Conservation (phyloP, 2,113 vertebrate genomes). For the Eulemur macaco region DNA sequence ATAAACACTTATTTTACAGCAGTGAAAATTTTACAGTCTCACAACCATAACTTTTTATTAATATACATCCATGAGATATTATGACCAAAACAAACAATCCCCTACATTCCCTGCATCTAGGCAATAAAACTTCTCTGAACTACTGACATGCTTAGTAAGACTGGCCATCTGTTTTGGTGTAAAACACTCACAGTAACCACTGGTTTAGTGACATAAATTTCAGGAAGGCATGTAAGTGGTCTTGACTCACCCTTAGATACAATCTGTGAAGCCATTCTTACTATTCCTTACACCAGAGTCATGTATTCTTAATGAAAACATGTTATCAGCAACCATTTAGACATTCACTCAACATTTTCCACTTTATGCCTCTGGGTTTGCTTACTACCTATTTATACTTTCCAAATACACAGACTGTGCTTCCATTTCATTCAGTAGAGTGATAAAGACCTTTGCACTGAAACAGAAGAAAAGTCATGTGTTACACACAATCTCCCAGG, state of each 20-base stretch:
- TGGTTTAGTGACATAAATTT: constrained; percentile 41
- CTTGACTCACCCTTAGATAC: neutral
- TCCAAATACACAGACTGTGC: neutral
- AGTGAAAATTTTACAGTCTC: neutral
- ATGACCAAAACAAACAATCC: constrained; percentile 39
- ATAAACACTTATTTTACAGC: neutral
- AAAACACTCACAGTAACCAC: neutral
- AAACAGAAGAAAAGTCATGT: neutral
- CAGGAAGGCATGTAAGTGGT: neutral
- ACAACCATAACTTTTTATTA: neutral
- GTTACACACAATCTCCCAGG: neutral
- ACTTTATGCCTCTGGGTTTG: neutral
- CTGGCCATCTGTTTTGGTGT: neutral
- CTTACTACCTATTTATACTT: neutral
- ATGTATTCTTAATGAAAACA: neutral
- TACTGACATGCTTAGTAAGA: neutral
- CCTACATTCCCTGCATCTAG: neutral
- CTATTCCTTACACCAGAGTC: neutral
- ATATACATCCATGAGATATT: neutral
- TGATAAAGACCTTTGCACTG: neutral
- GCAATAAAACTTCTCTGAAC: constrained; percentile 15
- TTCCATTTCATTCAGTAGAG: neutral
- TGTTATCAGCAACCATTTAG: neutral
- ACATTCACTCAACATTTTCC: neutral
- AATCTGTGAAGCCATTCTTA: constrained; percentile 30